A percentile compares a stretch with the other conserved stretches of the same genome.
These are phyloP conservation scores for Archivesica marissinica DNA, from an alignment of 1,140 invertebrate species.

Conservation along the genomic window DNA sequence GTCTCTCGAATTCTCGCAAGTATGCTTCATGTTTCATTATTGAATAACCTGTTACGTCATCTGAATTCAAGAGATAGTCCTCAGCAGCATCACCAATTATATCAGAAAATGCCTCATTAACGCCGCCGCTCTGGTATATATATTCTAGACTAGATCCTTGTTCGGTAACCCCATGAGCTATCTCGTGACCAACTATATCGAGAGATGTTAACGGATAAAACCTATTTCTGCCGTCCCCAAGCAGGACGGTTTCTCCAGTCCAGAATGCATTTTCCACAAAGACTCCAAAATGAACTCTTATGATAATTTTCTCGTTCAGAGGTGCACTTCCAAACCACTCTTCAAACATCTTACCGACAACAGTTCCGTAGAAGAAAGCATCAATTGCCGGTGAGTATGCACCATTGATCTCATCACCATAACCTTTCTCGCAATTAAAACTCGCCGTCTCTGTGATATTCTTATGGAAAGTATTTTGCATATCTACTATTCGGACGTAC, in stretches of 20 bases:
- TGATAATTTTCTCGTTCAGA: slow-evolving; percentile 51
- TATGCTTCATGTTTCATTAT: slow-evolving; percentile 39
- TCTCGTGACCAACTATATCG: slow-evolving; percentile 73
- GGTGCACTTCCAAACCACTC: slow-evolving; percentile 64
- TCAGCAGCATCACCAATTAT: slow-evolving; percentile 70
- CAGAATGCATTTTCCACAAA: slow-evolving; percentile 63
- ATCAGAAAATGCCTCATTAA: slow-evolving; percentile 76
- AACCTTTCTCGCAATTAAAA: slow-evolving; percentile 51
- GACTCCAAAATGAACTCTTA: slow-evolving; percentile 68
- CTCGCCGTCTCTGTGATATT: slow-evolving; percentile 30
- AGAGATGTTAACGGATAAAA: slow-evolving; percentile 65
- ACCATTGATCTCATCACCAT: slow-evolving; percentile 69
- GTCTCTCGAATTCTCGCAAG: slow-evolving; percentile 59
- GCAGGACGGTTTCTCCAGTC: slow-evolving; percentile 54
- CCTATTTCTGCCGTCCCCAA: slow-evolving; percentile 65
- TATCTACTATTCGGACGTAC: slow-evolving; percentile 68
- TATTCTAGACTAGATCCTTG: slow-evolving; percentile 69
- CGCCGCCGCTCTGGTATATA: slow-evolving; percentile 64
- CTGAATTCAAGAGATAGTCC: slow-evolving; percentile 19
- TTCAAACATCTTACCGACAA: slow-evolving; percentile 69
- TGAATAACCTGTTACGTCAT: slow-evolving; percentile 55
- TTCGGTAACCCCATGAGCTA: slow-evolving; percentile 72
- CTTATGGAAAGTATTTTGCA: slow-evolving; percentile 19
- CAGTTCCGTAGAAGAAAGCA: slow-evolving; percentile 69
- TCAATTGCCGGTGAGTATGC: slow-evolving; percentile 70